Conservation (phyloP, 2,113 vertebrate species). For the Anser cygnoides region DNA sequence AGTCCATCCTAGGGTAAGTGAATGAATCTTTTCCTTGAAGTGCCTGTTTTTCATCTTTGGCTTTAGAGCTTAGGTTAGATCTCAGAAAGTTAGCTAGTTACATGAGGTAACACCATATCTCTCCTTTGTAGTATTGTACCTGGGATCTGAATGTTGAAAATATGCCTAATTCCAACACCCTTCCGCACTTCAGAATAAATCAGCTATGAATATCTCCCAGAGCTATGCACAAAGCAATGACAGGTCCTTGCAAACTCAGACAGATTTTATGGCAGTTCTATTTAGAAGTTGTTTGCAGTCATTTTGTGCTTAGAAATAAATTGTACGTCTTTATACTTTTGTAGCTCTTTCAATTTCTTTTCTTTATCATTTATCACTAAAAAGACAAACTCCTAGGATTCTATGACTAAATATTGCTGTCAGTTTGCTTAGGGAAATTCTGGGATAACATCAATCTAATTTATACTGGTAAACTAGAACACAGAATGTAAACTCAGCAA, state of each 20-base stretch:
- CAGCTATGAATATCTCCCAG: background rate
- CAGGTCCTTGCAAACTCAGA: background rate
- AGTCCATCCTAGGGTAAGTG: background rate
- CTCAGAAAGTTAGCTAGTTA: background rate
- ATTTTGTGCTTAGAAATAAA: conserved; percentile 10
- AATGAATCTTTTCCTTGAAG: background rate
- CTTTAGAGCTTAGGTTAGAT: background rate
- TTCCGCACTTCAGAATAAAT: background rate
- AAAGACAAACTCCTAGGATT: background rate
- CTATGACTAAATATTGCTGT: background rate
- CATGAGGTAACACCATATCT: background rate
- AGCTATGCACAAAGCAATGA: background rate
- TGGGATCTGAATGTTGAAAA: background rate
- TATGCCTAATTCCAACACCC: background rate
- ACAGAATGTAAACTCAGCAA: background rate
- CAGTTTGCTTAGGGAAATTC: background rate
- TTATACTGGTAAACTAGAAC: background rate
- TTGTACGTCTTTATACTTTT: background rate
- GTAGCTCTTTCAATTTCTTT: background rate
- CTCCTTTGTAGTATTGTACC: background rate
- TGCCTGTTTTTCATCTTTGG: background rate
- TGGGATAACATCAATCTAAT: background rate
- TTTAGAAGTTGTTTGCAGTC: background rate
- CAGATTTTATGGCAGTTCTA: background rate
- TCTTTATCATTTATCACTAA: background rate